These are phyloP conservation scores for Pocillopora verrucosa DNA, from an alignment of 64 coral and sea anemone genomes.

Conservation along the genomic window DNA sequence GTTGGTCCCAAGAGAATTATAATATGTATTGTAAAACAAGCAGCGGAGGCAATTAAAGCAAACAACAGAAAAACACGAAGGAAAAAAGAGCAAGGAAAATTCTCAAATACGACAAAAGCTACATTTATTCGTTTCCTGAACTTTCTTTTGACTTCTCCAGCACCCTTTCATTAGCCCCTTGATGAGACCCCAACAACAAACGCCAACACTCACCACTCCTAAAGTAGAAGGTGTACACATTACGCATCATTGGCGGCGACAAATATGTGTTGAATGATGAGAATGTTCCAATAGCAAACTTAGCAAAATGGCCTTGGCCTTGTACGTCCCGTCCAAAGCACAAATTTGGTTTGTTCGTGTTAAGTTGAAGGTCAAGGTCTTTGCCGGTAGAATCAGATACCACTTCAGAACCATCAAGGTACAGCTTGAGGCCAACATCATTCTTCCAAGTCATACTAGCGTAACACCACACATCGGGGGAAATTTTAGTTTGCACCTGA, in stretches of 20 bases:
- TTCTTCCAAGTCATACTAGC: slow-evolving; percentile 75
- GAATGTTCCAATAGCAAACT: slow-evolving; percentile 67
- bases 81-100: no score
- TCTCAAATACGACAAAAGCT: no score
- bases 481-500: slow-evolving; percentile 6
- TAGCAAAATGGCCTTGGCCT: slow-evolving; percentile 39
- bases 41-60: neutral
- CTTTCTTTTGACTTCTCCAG: no score
- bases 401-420: slow-evolving; percentile 43
- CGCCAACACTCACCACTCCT: slow-evolving; percentile 57
- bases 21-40: no score
- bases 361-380: slow-evolving; percentile 33
- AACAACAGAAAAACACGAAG: no score
- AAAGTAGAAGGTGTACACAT: slow-evolving; percentile 71
- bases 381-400: slow-evolving; percentile 22
- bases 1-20: no score
- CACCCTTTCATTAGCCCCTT: neutral
- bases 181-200: no score
- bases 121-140: no score
- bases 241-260: slow-evolving; percentile 57
- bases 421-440: slow-evolving; percentile 66
- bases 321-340: slow-evolving; percentile 58
- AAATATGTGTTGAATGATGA: slow-evolving; percentile 62
- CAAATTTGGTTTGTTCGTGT: slow-evolving; percentile 61
- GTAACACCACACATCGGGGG: slow-evolving; percentile 54